Conservation (phyloP, 2,113 vertebrate genomes). For the Tupaia tana region DNA sequence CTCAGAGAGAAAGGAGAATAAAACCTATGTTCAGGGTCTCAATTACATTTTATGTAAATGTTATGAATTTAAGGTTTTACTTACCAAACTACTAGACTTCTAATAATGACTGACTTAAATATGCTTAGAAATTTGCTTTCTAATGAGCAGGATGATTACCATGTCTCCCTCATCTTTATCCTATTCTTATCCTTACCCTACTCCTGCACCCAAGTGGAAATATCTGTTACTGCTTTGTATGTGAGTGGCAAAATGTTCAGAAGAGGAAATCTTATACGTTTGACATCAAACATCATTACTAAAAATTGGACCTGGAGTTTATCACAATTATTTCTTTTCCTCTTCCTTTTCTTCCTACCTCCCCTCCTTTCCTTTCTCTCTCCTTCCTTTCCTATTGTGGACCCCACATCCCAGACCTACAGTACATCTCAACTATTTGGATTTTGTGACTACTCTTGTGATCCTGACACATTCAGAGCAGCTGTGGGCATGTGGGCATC, state of each 20-base stretch:
- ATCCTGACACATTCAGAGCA: not conserved
- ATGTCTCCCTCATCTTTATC: not conserved
- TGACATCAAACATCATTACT: conserved; percentile 13
- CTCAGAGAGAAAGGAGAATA: conserved; percentile 59
- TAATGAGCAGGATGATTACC: conserved; percentile 12
- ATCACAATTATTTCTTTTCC: conserved; percentile 42
- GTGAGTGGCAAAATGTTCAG: conserved; percentile 38
- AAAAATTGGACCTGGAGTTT: conserved; percentile 26
- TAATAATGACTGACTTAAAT: conserved; percentile 46
- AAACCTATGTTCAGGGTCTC: conserved; percentile 42
- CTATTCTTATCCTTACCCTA: not conserved
- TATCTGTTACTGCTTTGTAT: not conserved
- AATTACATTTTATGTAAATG: conserved; percentile 63
- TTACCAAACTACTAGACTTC: conserved; percentile 40
- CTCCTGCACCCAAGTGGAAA: not conserved
- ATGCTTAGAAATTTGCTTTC: conserved; percentile 54
- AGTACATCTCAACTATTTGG: not conserved
- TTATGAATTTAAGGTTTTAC: conserved; percentile 60
- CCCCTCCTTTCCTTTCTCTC: too few relatives aligned
- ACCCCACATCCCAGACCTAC: not conserved
- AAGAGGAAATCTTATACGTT: conserved; percentile 7
- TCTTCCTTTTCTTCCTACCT: not conserved
- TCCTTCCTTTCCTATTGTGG: not conserved
- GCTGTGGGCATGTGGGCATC: not conserved
- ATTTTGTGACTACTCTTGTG: conserved; percentile 7